A percentile compares a stretch with the other conserved stretches of the same genome.
These are phyloP conservation scores for Micromesistius poutassou DNA, from an alignment of 2,797 vertebrate species.

Conservation along the genomic window DNA sequence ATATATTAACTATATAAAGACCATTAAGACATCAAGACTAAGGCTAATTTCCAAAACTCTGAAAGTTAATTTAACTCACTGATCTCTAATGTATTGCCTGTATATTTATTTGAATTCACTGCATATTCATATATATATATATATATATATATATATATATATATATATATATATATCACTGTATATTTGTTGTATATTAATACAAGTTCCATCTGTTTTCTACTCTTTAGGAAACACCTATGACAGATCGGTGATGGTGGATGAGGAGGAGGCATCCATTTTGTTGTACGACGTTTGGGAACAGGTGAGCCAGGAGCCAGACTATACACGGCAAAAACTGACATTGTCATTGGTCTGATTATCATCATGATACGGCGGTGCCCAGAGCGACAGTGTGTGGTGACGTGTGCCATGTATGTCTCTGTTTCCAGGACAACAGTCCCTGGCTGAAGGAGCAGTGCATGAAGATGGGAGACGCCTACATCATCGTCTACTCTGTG, in stretches of 20 bases:
- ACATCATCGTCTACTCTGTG: slow-evolving; percentile 97
- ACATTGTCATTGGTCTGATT: not conserved
- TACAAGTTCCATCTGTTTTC: not conserved
- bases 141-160: not conserved
- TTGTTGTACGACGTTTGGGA: slow-evolving; percentile 96
- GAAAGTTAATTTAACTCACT: not conserved
- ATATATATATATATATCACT: not conserved
- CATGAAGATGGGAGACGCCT: slow-evolving; percentile 98
- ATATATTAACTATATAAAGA: not conserved
- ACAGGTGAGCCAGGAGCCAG: slow-evolving; percentile 77
- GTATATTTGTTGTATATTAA: slow-evolving; percentile 26
- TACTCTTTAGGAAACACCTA: slow-evolving; percentile 85
- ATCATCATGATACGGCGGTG: not conserved
- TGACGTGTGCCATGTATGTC: not conserved
- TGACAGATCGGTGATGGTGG: slow-evolving; percentile 89
- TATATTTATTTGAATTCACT: not conserved
- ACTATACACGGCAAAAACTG: not conserved
- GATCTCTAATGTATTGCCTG: not conserved
- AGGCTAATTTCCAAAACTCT: not conserved
- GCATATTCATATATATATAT: not conserved
- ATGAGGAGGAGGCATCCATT: slow-evolving; percentile 92
- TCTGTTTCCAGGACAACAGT: slow-evolving; percentile 80
- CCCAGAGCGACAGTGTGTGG: not conserved
- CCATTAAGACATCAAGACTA: not conserved
- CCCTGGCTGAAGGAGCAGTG: slow-evolving; percentile 95